These are phyloP conservation scores for Tretioscincus oriximinensis DNA, from an alignment of 2,113 vertebrate species.

Conservation along the genomic window DNA sequence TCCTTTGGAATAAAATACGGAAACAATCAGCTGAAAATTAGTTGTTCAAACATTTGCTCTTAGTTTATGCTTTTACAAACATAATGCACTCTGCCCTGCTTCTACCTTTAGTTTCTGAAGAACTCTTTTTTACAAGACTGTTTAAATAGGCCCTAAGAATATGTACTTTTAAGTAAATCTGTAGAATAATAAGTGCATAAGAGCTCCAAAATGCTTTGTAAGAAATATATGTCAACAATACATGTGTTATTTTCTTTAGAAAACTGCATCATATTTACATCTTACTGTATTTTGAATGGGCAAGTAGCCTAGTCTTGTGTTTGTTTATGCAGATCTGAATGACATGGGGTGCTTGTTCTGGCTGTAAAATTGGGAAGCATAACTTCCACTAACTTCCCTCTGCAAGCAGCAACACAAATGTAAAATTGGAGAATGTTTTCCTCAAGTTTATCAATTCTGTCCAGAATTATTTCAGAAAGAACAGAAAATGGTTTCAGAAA, in stretches of 20 bases:
- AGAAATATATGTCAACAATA: background rate
- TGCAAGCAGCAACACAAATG: too few species aligned
- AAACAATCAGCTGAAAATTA: slow-evolving; percentile 45
- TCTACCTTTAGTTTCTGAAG: slow-evolving; percentile 29
- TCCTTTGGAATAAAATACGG: slow-evolving; percentile 44
- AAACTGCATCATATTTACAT: background rate
- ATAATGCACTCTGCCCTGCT: background rate
- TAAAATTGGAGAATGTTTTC: too few species aligned
- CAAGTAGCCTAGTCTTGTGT: rapidly evolving
- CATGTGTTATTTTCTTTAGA: background rate
- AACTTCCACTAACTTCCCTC: too few species aligned
- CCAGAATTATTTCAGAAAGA: too few species aligned
- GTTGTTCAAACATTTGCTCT: slow-evolving; percentile 60
- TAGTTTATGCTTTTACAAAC: slow-evolving; percentile 41
- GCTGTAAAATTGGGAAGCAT: too few species aligned
- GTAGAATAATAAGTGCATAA: slow-evolving; percentile 8
- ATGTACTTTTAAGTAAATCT: slow-evolving; percentile 40
- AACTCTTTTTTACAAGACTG: slow-evolving; percentile 29
- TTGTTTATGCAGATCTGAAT: too few species aligned
- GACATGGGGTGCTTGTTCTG: too few species aligned
- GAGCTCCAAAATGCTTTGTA: background rate
- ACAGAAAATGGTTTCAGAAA: too few species aligned
- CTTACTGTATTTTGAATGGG: background rate
- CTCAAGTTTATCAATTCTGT: too few species aligned
- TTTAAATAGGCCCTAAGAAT: slow-evolving; percentile 42